Evolutionary conservation across 2,888 invertebrate genomes (phyloP), one percentile per base, ranked within the genome.

Genomic region (Atrina japonica): DNA sequence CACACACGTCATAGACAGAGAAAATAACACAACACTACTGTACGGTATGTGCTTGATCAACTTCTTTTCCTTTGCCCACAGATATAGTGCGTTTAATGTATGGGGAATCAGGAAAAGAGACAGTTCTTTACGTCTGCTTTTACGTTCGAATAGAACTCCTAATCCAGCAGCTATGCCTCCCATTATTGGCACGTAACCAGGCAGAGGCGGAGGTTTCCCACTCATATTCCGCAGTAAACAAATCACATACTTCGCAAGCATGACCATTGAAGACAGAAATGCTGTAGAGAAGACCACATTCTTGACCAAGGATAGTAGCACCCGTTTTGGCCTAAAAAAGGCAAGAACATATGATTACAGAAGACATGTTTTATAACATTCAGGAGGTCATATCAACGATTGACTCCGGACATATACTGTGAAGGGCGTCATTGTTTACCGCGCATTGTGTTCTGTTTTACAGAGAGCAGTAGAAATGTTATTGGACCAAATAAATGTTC

Each of bases 51-150:
- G 70, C 0, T 70, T 55, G 7, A 77, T 45, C 0, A 77, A 6
- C 21, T 59, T 68, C 21, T 70, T 70, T 29, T 78, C 71, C 45
- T 77, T 67, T 3, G 68, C 75, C 77, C 81, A 75, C 14, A 80
- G 73, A 69, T 81, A 83, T 7, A 82, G 16, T 0, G 81, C 83
- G 61, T 80, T 80, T 9, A 87, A 50, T 0, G 79, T 75, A 61
- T 86, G 86, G 0, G 85, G 84, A 18, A 86, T 81, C 21, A 83
- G 76, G 60, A 86, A 86, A 25, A 86, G 68, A 1, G 81, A 75
- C 11, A 85, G 69, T 69, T 86, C 86, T 43, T 82, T 81, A n/a
- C 85, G 71, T 27, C 84, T 70, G 41, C 75, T 78, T 6, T 70
- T 70, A 21, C 84, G 61, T 66, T 86, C 84, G 66, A 80, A 81